phyloP scores from a whole-genome alignment of 2,113 vertebrate species.

The Anarhynchus alexandrinus region DNA sequence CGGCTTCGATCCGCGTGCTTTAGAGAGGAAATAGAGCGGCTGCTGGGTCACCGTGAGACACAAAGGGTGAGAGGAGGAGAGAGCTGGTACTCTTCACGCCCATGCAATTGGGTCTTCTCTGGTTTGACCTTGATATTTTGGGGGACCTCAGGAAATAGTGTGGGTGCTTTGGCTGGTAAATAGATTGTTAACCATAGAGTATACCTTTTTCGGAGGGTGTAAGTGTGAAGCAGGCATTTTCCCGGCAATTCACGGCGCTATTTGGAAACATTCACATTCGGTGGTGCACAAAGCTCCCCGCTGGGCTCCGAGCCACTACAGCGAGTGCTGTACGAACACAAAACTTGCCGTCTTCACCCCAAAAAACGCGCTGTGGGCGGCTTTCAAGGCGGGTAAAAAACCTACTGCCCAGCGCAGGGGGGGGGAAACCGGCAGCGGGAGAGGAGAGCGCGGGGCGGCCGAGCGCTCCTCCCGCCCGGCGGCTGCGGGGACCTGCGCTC shows the following conservation, averaged over 20 bases:
- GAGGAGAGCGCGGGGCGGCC: not conserved
- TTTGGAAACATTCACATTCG: not conserved
- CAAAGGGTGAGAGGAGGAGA: too few relatives aligned
- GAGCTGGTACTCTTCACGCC: rapidly evolving
- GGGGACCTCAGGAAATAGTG: not conserved
- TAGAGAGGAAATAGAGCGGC: rapidly evolving
- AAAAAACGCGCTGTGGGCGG: too few relatives aligned
- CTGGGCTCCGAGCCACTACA: not conserved
- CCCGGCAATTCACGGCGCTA: rapidly evolving
- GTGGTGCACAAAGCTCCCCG: not conserved
- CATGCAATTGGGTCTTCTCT: rapidly evolving
- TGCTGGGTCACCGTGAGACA: rapidly evolving
- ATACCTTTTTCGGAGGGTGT: rapidly evolving
- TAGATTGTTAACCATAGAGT: rapidly evolving
- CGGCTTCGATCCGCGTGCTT: rapidly evolving
- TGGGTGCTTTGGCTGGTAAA: rapidly evolving
- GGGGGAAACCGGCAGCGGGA: not conserved
- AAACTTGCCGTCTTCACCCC: not conserved
- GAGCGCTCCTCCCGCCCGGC: not conserved
- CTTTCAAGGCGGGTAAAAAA: not conserved
- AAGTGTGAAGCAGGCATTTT: rapidly evolving
- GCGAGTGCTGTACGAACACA: not conserved
- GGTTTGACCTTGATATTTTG: not conserved
- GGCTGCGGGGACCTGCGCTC: not conserved
- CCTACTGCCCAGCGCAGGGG: too few relatives aligned